phyloP scores from a whole-genome alignment of 2,888 invertebrate species.

The Tetropium fuscum region DNA sequence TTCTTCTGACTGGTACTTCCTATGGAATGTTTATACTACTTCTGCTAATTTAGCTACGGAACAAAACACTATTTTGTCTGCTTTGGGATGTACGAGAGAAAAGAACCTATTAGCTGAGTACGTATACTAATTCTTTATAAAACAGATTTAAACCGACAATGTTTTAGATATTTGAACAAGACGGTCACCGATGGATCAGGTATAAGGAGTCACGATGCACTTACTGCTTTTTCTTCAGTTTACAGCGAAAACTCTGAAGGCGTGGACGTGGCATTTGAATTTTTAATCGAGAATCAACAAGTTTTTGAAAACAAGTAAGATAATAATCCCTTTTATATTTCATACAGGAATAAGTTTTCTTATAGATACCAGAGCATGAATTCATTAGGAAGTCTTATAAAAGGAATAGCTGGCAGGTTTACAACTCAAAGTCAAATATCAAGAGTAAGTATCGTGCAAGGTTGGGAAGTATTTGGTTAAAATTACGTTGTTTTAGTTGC shows the following conservation, averaged over 20 bases:
- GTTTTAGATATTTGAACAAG: slow-evolving; percentile 49
- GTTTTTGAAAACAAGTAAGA: slow-evolving; percentile 55
- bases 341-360: slow-evolving; percentile 7
- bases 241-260: slow-evolving; percentile 68
- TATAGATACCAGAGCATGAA: slow-evolving; percentile 43
- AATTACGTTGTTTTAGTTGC: background rate
- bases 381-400: slow-evolving; percentile 38
- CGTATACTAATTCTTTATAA: background rate
- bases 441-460: slow-evolving; percentile 19
- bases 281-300: slow-evolving; percentile 64
- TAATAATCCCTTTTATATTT: background rate
- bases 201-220: slow-evolving; percentile 67
- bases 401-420: slow-evolving; percentile 39
- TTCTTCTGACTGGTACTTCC: slow-evolving; percentile 71
- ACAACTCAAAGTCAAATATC: slow-evolving; percentile 36
- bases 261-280: slow-evolving; percentile 67
- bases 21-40: slow-evolving; percentile 71
- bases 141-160: background rate
- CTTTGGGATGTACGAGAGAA: slow-evolving; percentile 76
- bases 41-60: slow-evolving; percentile 82
- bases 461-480: too few species aligned
- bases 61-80: slow-evolving; percentile 73
- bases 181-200: slow-evolving; percentile 50
- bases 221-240: slow-evolving; percentile 66
- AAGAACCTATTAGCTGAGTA: slow-evolving; percentile 21